Conservation (phyloP, 1,140 invertebrate genomes). For the Galleria mellonella region DNA sequence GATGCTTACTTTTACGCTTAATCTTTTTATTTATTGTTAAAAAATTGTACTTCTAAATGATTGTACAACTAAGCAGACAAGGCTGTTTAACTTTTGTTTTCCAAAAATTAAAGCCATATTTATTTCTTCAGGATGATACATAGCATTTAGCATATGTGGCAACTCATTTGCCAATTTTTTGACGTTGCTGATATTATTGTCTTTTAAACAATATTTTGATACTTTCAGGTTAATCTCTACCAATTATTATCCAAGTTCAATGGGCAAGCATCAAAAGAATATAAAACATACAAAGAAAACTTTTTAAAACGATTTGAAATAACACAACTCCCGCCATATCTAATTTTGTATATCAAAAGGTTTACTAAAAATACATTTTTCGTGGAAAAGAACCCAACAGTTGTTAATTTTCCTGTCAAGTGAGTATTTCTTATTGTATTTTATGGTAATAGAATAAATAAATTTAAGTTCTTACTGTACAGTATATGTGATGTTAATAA, state of each 20-base stretch:
- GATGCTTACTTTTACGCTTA: too few relatives aligned
- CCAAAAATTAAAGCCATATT: too few relatives aligned
- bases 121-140: too few relatives aligned
- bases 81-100: too few relatives aligned
- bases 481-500: background rate
- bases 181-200: too few relatives aligned
- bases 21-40: too few relatives aligned
- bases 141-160: too few relatives aligned
- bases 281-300: slow-evolving; percentile 99
- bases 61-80: too few relatives aligned
- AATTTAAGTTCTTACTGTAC: slow-evolving; percentile 11
- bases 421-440: slow-evolving; percentile 75
- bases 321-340: slow-evolving; percentile 94
- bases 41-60: too few relatives aligned
- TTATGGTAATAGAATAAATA: background rate
- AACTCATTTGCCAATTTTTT: too few relatives aligned
- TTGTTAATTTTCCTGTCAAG: slow-evolving; percentile 99
- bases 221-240: slow-evolving; percentile 91
- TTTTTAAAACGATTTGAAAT: slow-evolving; percentile 98
- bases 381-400: slow-evolving; percentile 99
- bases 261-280: slow-evolving; percentile 96
- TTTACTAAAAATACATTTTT: slow-evolving; percentile 99
- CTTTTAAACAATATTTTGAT: slow-evolving; percentile 8
- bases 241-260: slow-evolving; percentile 97
- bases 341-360: slow-evolving; percentile 97